A percentile compares a stretch with the other conserved stretches of the same genome.
Evolutionary conservation across 2,113 vertebrate genomes (phyloP).

Genomic region (Carassius auratus): DNA sequence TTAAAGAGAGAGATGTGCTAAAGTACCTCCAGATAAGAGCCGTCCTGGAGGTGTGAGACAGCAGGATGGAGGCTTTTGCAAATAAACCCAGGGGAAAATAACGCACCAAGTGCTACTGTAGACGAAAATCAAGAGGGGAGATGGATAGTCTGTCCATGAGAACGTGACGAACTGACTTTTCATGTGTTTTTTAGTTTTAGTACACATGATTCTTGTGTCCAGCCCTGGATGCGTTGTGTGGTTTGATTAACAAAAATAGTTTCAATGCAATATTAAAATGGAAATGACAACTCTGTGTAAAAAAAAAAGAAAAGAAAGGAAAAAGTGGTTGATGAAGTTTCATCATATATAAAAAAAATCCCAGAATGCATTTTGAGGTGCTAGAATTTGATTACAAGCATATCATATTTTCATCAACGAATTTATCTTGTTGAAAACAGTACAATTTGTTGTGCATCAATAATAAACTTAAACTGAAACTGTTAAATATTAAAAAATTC

Average conservation of each 20-base stretch:
- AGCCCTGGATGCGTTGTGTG: neutral
- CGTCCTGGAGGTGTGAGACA: slow-evolving; percentile 71
- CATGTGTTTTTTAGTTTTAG: neutral
- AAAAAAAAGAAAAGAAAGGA: neutral
- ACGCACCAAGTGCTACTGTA: slow-evolving; percentile 63
- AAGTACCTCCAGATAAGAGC: slow-evolving; percentile 59
- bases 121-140: slow-evolving; percentile 1
- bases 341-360: too few relatives aligned
- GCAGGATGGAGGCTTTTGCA: slow-evolving; percentile 70
- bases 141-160: neutral
- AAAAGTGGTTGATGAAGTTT: neutral
- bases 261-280: neutral
- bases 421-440: neutral
- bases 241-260: neutral
- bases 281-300: neutral
- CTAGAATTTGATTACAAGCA: neutral
- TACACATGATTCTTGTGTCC: neutral
- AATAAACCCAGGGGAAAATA: slow-evolving; percentile 63
- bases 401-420: neutral
- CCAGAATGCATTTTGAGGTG: neutral
- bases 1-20: slow-evolving; percentile 58
- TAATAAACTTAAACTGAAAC: too few relatives aligned
- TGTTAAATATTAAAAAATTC: too few relatives aligned
- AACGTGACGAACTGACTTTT: neutral
- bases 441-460: neutral